phyloP scores from a whole-genome alignment of 2,888 invertebrate species.

The Urechis unicinctus region DNA sequence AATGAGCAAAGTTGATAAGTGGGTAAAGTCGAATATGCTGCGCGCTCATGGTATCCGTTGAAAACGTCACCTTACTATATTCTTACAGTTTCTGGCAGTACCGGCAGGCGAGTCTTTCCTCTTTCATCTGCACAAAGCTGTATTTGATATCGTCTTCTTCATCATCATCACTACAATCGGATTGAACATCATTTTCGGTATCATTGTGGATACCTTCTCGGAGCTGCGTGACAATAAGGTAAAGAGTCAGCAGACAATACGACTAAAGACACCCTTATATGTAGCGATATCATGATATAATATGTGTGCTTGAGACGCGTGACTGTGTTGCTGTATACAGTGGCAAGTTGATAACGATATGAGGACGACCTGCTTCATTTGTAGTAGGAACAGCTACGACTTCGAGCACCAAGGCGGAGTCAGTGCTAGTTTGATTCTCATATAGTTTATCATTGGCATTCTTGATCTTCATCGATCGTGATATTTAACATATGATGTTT shows the following conservation, averaged over 20 bases:
- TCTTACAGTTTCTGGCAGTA: conserved; percentile 18
- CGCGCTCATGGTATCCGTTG: too few species aligned
- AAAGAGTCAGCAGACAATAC: conserved; percentile 11
- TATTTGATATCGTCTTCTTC: conserved; percentile 46
- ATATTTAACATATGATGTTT: not conserved
- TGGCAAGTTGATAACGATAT: conserved; percentile 50
- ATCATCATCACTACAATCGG: conserved; percentile 48
- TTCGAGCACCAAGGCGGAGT: conserved; percentile 48
- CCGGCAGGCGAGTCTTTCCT: conserved; percentile 21
- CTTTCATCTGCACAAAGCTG: conserved; percentile 27
- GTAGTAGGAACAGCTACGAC: conserved; percentile 46
- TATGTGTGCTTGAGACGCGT: too few species aligned
- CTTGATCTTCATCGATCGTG: not conserved
- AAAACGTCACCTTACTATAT: too few species aligned
- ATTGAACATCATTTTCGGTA: conserved; percentile 49
- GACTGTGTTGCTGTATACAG: too few species aligned
- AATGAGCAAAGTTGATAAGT: too few species aligned
- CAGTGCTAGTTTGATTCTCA: conserved; percentile 10
- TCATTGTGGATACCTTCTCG: conserved; percentile 50
- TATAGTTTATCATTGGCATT: too few species aligned
- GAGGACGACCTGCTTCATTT: conserved; percentile 46
- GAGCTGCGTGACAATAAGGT: conserved; percentile 48
- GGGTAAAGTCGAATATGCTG: too few species aligned
- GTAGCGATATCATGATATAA: too few species aligned
- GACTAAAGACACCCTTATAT: too few species aligned